phyloP scores from a whole-genome alignment of 2,113 vertebrate genomes.

The Salvelinus alpinus region DNA sequence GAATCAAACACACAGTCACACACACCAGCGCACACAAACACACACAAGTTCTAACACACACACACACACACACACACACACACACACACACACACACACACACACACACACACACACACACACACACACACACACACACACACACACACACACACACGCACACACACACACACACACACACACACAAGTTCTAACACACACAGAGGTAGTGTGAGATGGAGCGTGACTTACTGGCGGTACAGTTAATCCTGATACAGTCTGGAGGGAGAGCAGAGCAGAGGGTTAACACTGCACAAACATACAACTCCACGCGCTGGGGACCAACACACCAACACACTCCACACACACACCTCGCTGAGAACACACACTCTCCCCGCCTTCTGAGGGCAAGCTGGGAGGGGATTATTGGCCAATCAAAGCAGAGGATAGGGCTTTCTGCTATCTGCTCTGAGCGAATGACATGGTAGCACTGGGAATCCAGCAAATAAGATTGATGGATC shows the following conservation, averaged over 20 bases:
- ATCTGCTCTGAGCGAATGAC: too few species aligned
- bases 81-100: too few species aligned
- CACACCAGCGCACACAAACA: too few species aligned
- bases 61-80: too few species aligned
- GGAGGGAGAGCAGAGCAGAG: conserved; percentile 99
- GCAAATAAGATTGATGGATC: neutral
- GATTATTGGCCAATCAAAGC: too few species aligned
- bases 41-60: too few species aligned
- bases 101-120: conserved; percentile 6
- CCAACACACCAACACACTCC: conserved; percentile 89
- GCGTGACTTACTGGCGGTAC: conserved; percentile 99
- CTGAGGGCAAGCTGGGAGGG: neutral
- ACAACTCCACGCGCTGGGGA: conserved; percentile 97
- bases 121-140: neutral
- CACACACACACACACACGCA: too few species aligned
- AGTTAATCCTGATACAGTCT: conserved; percentile 99
- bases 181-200: neutral
- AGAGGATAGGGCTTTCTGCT: too few species aligned
- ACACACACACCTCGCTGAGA: conserved; percentile 47
- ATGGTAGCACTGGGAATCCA: too few species aligned
- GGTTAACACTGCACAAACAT: conserved; percentile 98
- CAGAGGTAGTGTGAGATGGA: conserved; percentile 52
- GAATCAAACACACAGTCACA: conserved; percentile 37
- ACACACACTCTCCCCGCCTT: conserved; percentile 39
- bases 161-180: neutral